Conservation (phyloP, 1,140 invertebrate genomes). For the Pteromalus puparum region DNA sequence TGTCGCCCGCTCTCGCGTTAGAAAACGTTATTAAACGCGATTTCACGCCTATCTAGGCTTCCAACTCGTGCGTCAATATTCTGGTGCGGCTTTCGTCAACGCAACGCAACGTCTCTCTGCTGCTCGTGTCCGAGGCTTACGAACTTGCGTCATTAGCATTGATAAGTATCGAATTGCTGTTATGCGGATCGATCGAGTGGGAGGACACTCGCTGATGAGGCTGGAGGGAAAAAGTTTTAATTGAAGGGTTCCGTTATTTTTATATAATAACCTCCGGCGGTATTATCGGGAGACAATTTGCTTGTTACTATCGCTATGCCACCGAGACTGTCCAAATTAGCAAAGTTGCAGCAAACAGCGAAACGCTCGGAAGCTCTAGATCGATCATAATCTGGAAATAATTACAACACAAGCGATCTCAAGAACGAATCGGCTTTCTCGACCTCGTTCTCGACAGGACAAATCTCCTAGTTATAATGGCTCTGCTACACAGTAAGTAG, state of each 20-base stretch:
- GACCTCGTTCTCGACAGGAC: background rate
- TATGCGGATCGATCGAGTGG: too few relatives aligned
- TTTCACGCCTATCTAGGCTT: background rate
- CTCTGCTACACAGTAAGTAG: background rate
- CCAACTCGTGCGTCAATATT: too few relatives aligned
- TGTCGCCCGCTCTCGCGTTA: too few relatives aligned
- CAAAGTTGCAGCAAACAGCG: background rate
- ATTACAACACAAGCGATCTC: background rate
- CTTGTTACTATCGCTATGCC: too few relatives aligned
- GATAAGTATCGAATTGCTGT: background rate
- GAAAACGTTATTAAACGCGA: background rate
- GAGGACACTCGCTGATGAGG: background rate
- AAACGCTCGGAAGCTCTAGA: background rate
- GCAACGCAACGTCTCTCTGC: too few relatives aligned
- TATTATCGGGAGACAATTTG: background rate
- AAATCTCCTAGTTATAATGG: constrained; percentile 1
- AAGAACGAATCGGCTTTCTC: background rate
- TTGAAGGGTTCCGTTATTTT: background rate
- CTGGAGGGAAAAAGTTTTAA: background rate
- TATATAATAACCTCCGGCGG: background rate
- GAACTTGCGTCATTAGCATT: background rate
- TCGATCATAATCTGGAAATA: background rate
- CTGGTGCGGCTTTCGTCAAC: too few relatives aligned
- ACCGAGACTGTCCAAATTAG: background rate
- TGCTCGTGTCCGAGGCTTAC: too few relatives aligned